A percentile compares a stretch with the other conserved stretches of the same genome.
These are phyloP conservation scores for Nansenia antarctica DNA, from an alignment of 2,113 vertebrate genomes.

Conservation along the genomic window DNA sequence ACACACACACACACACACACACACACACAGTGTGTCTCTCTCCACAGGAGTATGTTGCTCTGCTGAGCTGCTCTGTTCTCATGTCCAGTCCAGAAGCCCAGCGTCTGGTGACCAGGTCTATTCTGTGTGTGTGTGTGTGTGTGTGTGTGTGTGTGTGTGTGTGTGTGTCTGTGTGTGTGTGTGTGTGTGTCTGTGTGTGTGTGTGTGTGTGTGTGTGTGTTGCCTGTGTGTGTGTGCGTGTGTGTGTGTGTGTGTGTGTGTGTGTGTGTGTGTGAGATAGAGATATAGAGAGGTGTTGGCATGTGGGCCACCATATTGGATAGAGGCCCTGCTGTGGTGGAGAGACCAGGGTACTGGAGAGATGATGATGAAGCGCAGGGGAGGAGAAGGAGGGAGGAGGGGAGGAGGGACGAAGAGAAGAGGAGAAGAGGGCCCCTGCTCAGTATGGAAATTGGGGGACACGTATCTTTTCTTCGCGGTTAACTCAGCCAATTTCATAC, in stretches of 20 bases:
- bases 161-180: not conserved
- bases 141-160: not conserved
- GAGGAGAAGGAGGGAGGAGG: not conserved
- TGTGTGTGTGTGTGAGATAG: constrained; percentile 85
- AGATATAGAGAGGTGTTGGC: constrained; percentile 88
- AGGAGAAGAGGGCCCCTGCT: not conserved
- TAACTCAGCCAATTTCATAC: too few species aligned
- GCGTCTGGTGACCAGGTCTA: too few species aligned
- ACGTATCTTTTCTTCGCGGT: too few species aligned
- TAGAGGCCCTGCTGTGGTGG: constrained; percentile 80
- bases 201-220: constrained; percentile 1
- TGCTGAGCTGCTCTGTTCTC: too few species aligned
- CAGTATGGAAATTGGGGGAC: too few species aligned
- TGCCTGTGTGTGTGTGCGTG: not conserved
- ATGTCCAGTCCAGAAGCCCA: too few species aligned
- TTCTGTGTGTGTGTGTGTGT: constrained; percentile 1
- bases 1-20: too few species aligned
- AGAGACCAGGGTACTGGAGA: constrained; percentile 32
- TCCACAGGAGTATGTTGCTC: not conserved
- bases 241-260: constrained; percentile 1
- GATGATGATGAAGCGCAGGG: not conserved
- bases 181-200: too few species aligned
- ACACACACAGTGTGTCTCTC: not conserved
- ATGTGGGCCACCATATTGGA: constrained; percentile 86
- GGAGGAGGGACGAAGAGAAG: constrained; percentile 18